A percentile compares a stretch with the other conserved stretches of the same genome.
These are phyloP conservation scores for Diachasma alloeum DNA, from an alignment of 1,140 invertebrate species.

Conservation along the genomic window DNA sequence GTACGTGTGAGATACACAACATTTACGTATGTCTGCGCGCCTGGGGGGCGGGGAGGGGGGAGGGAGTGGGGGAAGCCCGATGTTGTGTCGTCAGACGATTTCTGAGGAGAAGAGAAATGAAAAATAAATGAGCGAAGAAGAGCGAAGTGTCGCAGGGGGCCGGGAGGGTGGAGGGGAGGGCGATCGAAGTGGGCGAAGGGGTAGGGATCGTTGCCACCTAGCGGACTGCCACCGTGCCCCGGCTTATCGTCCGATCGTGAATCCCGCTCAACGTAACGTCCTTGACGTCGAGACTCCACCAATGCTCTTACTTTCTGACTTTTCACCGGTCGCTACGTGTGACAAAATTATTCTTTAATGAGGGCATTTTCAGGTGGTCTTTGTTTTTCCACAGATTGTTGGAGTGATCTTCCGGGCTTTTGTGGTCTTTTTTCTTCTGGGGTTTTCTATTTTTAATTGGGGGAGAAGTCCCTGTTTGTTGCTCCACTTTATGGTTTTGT, in stretches of 20 bases:
- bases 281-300: constrained; percentile 46
- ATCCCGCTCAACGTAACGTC: constrained; percentile 40
- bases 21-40: neutral
- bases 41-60: neutral
- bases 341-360: neutral
- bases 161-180: neutral
- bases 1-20: neutral
- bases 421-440: too few relatives aligned
- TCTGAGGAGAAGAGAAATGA: neutral
- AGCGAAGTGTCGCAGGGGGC: neutral
- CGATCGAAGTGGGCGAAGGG: neutral
- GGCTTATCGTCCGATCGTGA: constrained; percentile 29
- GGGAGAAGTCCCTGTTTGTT: too few relatives aligned
- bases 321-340: constrained; percentile 33
- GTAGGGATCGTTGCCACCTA: constrained; percentile 31
- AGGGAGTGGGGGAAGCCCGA: neutral
- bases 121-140: constrained; percentile 3
- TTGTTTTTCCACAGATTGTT: too few relatives aligned
- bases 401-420: too few relatives aligned
- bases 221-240: constrained; percentile 16
- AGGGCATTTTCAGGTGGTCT: too few relatives aligned
- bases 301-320: constrained; percentile 56
- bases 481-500: too few relatives aligned
- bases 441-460: too few relatives aligned
- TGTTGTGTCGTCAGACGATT: neutral